Evolutionary conservation across 2,888 invertebrate species (phyloP), one percentile per base, ranked within the genome.

Genomic region (Rhagium mordax): DNA sequence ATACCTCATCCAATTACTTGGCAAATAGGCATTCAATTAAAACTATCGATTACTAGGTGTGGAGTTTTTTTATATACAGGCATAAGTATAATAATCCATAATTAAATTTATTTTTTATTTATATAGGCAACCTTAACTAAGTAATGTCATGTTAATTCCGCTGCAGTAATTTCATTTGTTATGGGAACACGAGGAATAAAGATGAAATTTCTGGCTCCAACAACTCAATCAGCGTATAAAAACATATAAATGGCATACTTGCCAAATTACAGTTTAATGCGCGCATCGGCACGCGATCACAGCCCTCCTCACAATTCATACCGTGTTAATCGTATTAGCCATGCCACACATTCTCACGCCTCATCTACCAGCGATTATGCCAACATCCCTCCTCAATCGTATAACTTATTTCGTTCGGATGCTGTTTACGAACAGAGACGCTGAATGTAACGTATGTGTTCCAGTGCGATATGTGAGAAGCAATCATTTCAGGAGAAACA

Each of bases 271-370:
- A 75, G 74, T 83, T 87, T 87, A 86, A 87, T 86, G 82, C 77
- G 84, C 84, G 81, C 76, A 79, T 80, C 84, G 82, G 82, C 85
- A 85, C 84, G 82, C 83, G 85, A 77, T 75, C 72, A 62, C 60
- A 67, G 64, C 78, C 82, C 83, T 80, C 80, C 80, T 81, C 71
- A 70, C 80, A 79, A 81, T 82, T 85, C 81, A 78, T 76, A 79
- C 82, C 84, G 82, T 83, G 84, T 82, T 86, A 87, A 87, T 86
- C 85, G 83, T 82, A 84, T 87, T 87, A 85, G 84, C 76, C 80
- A 81, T 83, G 86, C 86, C 85, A 82, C 85, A 84, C 84, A 84
- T 86, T 86, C 85, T 84, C 86, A 86, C 86, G 87, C 85, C 84
- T 84, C 86, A 85, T 86, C 85, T 83, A 84, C 82, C 79, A 64